Evolutionary conservation across 1,140 invertebrate species (phyloP).

Genomic region (Amphibalanus amphitrite): DNA sequence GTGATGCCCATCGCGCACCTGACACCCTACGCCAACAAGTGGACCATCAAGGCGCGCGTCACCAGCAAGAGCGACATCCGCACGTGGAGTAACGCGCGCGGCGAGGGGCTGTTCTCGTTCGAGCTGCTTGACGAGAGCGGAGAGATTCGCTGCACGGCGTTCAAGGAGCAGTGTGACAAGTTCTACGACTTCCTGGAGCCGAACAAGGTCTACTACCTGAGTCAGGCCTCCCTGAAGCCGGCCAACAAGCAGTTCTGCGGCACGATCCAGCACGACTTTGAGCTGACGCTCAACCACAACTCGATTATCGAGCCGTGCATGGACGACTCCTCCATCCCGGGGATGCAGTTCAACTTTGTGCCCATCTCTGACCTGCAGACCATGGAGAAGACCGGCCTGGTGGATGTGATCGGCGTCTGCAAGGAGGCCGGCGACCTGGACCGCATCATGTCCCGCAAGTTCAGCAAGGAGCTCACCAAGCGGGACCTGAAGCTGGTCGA

Average conservation of each 20-base stretch:
- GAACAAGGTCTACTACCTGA: slow-evolving; percentile 76
- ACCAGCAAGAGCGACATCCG: slow-evolving; percentile 62
- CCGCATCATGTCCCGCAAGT: slow-evolving; percentile 48
- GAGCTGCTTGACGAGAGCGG: slow-evolving; percentile 84
- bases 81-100: slow-evolving; percentile 76
- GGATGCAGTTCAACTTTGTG: slow-evolving; percentile 63
- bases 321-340: slow-evolving; percentile 40
- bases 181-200: slow-evolving; percentile 65
- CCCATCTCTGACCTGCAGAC: slow-evolving; percentile 54
- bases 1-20: not conserved
- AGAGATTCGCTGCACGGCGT: slow-evolving; percentile 87
- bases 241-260: slow-evolving; percentile 84
- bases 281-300: slow-evolving; percentile 75
- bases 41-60: slow-evolving; percentile 81
- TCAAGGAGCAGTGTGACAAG: slow-evolving; percentile 75
- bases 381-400: slow-evolving; percentile 41
- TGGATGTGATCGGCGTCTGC: slow-evolving; percentile 87
- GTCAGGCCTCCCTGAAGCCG: slow-evolving; percentile 58
- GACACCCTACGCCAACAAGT: slow-evolving; percentile 34
- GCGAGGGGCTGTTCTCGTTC: slow-evolving; percentile 86
- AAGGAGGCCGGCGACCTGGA: slow-evolving; percentile 52
- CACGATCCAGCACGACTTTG: slow-evolving; percentile 80
- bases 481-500: slow-evolving; percentile 78
- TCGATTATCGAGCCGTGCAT: slow-evolving; percentile 14
- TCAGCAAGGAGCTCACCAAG: slow-evolving; percentile 70